Percentiles rank a stretch among this genome's conserved stretches.
These are phyloP conservation scores for Scolopax bukidnonensis DNA, from an alignment of 2,797 vertebrate genomes.

Conservation along the genomic window DNA sequence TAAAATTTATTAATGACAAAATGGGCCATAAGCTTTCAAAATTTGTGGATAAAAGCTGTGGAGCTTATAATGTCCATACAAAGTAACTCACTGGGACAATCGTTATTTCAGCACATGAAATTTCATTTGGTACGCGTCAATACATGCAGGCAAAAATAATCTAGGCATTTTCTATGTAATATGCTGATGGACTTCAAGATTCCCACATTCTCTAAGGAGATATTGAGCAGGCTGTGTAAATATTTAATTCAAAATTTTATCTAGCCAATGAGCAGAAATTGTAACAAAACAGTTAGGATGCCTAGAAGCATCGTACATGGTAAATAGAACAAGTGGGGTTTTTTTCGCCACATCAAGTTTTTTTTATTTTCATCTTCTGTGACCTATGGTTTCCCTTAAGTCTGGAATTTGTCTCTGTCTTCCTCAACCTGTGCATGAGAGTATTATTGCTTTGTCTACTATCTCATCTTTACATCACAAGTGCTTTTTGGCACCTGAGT, in stretches of 20 bases:
- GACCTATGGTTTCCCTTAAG: not conserved
- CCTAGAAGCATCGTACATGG: not conserved
- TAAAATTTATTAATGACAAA: constrained; percentile 28
- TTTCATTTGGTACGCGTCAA: not conserved
- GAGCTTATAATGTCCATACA: not conserved
- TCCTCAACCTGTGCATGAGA: not conserved
- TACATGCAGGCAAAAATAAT: not conserved
- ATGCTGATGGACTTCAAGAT: not conserved
- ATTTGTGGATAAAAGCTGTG: constrained; percentile 32
- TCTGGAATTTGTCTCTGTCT: not conserved
- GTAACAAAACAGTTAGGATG: not conserved
- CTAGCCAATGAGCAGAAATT: not conserved
- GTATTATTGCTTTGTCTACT: not conserved
- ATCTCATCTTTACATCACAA: not conserved
- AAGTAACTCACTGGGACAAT: not conserved
- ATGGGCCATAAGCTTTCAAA: constrained; percentile 18
- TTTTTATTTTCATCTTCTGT: not conserved
- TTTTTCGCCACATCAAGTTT: not conserved
- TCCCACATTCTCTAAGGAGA: not conserved
- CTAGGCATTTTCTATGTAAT: not conserved
- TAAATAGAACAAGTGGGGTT: not conserved
- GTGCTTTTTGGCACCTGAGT: not conserved
- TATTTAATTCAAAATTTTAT: not conserved
- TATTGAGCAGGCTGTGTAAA: not conserved
- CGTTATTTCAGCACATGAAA: not conserved